A percentile compares a stretch with the other conserved stretches of the same genome.
Evolutionary conservation across 2,113 vertebrate genomes (phyloP).

Genomic region (Misgurnus anguillicaudatus): DNA sequence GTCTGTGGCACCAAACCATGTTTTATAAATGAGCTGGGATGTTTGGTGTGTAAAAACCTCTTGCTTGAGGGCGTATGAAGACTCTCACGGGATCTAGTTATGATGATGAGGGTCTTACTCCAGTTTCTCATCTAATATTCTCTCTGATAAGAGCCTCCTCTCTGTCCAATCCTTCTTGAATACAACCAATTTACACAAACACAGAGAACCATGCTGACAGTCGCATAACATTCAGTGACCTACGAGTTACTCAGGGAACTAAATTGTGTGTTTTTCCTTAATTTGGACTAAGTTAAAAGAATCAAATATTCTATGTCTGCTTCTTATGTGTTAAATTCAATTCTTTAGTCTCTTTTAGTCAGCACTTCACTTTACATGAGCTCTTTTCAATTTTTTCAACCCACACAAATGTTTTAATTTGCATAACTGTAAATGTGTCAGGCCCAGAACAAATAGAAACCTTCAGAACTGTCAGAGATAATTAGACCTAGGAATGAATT

Average conservation of each 20-base stretch:
- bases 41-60: slow-evolving; percentile 25
- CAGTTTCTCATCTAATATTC: slow-evolving; percentile 64
- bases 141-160: slow-evolving; percentile 56
- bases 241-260: not conserved
- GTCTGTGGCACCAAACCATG: slow-evolving; percentile 38
- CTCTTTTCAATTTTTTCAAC: slow-evolving; percentile 8
- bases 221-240: not conserved
- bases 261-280: not conserved
- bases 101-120: slow-evolving; percentile 22
- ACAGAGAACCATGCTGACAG: too few relatives aligned
- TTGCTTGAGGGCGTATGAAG: slow-evolving; percentile 9
- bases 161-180: slow-evolving; percentile 16
- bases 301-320: too few relatives aligned
- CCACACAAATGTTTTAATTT: slow-evolving; percentile 25
- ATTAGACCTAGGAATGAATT: slow-evolving; percentile 32
- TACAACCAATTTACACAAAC: slow-evolving; percentile 15
- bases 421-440: slow-evolving; percentile 14
- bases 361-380: not conserved
- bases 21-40: slow-evolving; percentile 63
- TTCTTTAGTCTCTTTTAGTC: not conserved
- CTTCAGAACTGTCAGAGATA: slow-evolving; percentile 11
- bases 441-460: not conserved
- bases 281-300: too few relatives aligned
- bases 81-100: slow-evolving; percentile 63
- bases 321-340: not conserved